Conservation (phyloP, 1,140 invertebrate species). For the Himalopsyche phryganea region DNA sequence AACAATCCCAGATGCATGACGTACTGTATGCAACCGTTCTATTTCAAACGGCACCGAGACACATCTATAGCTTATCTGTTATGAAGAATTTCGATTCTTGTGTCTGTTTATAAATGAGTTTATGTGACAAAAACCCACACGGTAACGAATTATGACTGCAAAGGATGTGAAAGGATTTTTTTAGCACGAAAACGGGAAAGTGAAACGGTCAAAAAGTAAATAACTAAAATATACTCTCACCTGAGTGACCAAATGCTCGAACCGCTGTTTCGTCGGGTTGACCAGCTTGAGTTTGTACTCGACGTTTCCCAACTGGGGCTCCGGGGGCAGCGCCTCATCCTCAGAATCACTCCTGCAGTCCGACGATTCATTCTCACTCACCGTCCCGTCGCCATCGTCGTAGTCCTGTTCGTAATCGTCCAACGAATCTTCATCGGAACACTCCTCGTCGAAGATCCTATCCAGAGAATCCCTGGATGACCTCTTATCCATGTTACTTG, state of each 20-base stretch:
- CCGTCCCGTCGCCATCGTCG: neutral
- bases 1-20: too few species aligned
- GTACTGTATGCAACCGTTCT: too few species aligned
- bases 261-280: constrained; percentile 76
- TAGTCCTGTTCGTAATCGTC: constrained; percentile 14
- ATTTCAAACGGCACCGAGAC: too few species aligned
- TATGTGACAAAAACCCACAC: too few species aligned
- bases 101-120: too few species aligned
- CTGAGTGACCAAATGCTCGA: constrained; percentile 87
- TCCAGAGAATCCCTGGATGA: constrained; percentile 38
- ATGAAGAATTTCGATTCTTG: too few species aligned
- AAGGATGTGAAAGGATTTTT: too few species aligned
- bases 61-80: too few species aligned
- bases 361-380: constrained; percentile 18
- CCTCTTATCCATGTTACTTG: constrained; percentile 39
- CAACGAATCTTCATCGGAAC: constrained; percentile 2
- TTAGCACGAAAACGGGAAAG: too few species aligned
- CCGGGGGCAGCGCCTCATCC: constrained; percentile 71
- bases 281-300: constrained; percentile 91
- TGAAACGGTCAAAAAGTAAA: neutral
- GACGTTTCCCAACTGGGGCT: constrained; percentile 86
- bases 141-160: too few species aligned
- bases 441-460: constrained; percentile 27
- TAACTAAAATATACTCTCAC: constrained; percentile 39
- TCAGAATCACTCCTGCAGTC: constrained; percentile 40